Evolutionary conservation across 1,140 invertebrate genomes (phyloP).

Genomic region (Andricus grossulariae): DNA sequence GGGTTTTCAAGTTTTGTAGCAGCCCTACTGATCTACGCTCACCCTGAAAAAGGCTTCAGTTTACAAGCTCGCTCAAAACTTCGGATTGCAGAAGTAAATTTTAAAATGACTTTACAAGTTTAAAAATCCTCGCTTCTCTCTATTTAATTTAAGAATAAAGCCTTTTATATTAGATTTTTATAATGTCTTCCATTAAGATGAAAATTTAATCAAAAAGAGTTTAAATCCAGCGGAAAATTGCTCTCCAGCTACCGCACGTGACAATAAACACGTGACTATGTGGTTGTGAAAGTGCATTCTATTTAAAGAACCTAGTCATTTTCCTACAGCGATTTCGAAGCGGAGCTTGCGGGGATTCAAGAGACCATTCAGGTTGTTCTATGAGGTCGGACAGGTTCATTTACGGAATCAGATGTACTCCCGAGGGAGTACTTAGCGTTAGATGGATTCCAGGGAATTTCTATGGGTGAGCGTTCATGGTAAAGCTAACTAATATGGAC

Average conservation of each 20-base stretch:
- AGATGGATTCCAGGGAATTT: conserved; percentile 13
- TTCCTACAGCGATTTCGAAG: background rate
- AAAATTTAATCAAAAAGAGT: conserved; percentile 10
- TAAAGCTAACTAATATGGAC: background rate
- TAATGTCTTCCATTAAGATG: background rate
- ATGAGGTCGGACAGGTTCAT: conserved; percentile 16
- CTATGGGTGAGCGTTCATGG: background rate
- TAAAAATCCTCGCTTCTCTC: too few species aligned
- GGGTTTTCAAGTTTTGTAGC: too few species aligned
- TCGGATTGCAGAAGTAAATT: too few species aligned
- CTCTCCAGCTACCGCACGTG: background rate
- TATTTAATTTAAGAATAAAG: too few species aligned
- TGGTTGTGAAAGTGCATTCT: background rate
- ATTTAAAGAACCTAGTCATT: background rate
- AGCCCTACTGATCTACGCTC: too few species aligned
- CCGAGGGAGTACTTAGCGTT: background rate
- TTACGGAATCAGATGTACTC: conserved; percentile 25
- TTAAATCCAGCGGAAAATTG: background rate
- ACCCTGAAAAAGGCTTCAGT: too few species aligned
- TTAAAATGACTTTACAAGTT: too few species aligned
- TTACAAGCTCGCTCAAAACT: too few species aligned
- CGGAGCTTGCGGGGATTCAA: background rate
- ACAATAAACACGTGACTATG: background rate
- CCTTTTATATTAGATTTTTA: too few species aligned
- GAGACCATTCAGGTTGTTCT: conserved; percentile 17